These are phyloP conservation scores for Cardinalis cardinalis DNA, from an alignment of 2,113 vertebrate species.

Conservation along the genomic window DNA sequence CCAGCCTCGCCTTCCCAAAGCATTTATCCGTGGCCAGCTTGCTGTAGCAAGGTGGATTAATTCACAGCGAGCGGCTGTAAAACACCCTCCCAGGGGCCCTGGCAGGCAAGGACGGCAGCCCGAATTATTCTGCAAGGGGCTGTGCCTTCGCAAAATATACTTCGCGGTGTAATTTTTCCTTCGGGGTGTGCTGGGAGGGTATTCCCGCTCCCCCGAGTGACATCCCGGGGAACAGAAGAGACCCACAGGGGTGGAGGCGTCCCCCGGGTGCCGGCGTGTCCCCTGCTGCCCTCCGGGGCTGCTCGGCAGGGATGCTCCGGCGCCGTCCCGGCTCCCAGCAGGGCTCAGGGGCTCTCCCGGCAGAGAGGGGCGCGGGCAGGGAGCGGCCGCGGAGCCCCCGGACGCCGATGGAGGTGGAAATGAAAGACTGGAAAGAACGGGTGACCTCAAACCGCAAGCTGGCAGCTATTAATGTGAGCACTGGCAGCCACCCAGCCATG, in stretches of 20 bases:
- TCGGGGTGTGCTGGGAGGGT: background rate
- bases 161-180: background rate
- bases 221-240: background rate
- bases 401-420: background rate
- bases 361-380: background rate
- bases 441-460: conserved; percentile 36
- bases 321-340: background rate
- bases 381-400: background rate
- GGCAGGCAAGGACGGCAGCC: background rate
- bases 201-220: background rate
- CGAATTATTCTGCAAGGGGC: background rate
- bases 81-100: background rate
- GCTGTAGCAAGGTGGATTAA: background rate
- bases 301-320: fast-evolving
- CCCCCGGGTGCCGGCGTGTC: background rate
- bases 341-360: fast-evolving
- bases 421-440: conserved; percentile 38
- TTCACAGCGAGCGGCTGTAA: background rate
- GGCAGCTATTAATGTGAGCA: background rate
- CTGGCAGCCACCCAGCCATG: conserved; percentile 35
- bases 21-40: background rate
- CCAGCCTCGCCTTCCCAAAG: background rate
- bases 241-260: background rate
- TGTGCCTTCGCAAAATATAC: background rate
- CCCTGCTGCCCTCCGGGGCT: background rate